Evolutionary conservation across 2,113 vertebrate species (phyloP), one percentile per base, ranked within the genome.

Genomic region (Nettapus auritus): DNA sequence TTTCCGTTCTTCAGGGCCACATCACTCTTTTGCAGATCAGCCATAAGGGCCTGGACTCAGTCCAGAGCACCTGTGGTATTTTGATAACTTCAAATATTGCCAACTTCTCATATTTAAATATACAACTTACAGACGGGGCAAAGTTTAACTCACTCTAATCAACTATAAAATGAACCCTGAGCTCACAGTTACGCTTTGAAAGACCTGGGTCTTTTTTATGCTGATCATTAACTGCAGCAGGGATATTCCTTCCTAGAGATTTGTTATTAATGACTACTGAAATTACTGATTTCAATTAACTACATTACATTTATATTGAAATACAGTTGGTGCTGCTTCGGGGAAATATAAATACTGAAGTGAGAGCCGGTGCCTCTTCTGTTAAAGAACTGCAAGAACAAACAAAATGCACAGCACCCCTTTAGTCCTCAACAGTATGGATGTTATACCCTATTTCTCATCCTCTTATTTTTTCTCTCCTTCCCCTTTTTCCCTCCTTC

Each of bases 201-300:
- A 97, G 88, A 94, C 88, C 81, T 38, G 29, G 44, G 42, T 44
- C 91, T 86, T 91, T 96, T 86, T 96, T 93, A 62, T 73, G 75
- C 76, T 90, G 86, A 60, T 98, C 95, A 59, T 94, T 95, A 97
- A 96, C 60, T 92, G 95, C 63, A 53, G 33, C 57, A 76, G 82
- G 78, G 83, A 66, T 84, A 96, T 97, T 96, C 71, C 81, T 97
- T 97, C 88, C 96, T 75, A 57, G 69, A 97, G 96, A 96, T 94
- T 87, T 91, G 94, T 97, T 97, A 97, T 98, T 98, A 98, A 98
- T 94, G 97, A 97, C 90, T 74, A 44, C 96, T 96, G 96, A 97
- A 98, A 97, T 98, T 97, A 97, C 79, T 6, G 96, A 97, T 98
- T 97, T 98, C 98, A 98, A 96, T 98, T 98, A 98, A 97, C 93